Evolutionary conservation across 2,888 invertebrate genomes (phyloP), one percentile per base, ranked within the genome.

Genomic region (Aphrophora alni): DNA sequence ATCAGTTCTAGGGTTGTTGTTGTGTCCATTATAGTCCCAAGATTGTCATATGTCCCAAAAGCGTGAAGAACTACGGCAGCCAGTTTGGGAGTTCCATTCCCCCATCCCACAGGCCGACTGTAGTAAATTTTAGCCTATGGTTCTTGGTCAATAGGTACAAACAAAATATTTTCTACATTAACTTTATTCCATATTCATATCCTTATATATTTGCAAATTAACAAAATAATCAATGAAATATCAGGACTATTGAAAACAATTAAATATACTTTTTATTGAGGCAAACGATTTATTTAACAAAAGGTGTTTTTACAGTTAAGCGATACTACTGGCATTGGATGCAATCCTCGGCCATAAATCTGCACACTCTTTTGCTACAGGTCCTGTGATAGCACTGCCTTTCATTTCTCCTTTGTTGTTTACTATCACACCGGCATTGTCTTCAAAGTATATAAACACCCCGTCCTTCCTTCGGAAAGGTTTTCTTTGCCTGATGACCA

Each of bases 381-480:
- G 99, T 85, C 99, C 99, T 75, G 99, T 99, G 88, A 99, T 99
- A 83, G 99, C 99, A 24, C 99, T 99, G 82, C 93, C 99, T 90
- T 99, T 99, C 99, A 99, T 99, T 92, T 99, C 99, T 83, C 99
- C 99, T 90, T 99, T 99, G 89, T 98, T 98, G 89, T 99, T 99
- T 79, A 99, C 99, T 89, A 99, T 99, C 75, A 99, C 99, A 78
- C 99, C 99, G 27, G 99, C 99, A 90, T 99, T 99, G 89, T 99
- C 99, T 89, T 99, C 99, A 89, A 99, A 99, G 90, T 99, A 99
- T 90, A 99, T 97, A 89, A 99, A 98, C 83, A 97, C 95, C 69
- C 99, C 99, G 88, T 99, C 98, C 93, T 98, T 98, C 95, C 99
- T 97, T 86, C 99, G 93, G 90, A 98, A 98, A 17, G 98, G 97